A percentile compares a stretch with the other conserved stretches of the same genome.
phyloP scores from a whole-genome alignment of 1,140 invertebrate species.

The Elymnias hypermnestra region DNA sequence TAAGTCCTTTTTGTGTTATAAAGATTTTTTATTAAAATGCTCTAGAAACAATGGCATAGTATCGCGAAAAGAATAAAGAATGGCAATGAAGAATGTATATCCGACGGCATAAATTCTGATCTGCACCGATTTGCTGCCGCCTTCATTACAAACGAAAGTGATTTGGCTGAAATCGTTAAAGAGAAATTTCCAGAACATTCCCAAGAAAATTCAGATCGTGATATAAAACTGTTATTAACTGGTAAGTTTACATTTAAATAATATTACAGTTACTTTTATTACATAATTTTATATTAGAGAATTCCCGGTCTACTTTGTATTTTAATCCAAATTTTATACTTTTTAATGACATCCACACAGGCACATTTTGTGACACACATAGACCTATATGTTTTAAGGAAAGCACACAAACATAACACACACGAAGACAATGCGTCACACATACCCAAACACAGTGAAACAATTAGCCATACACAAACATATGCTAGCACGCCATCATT shows the following conservation, averaged over 20 bases:
- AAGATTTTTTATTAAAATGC: constrained; percentile 13
- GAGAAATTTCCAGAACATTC: constrained; percentile 44
- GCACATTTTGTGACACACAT: too few species aligned
- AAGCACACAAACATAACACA: too few species aligned
- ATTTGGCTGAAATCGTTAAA: constrained; percentile 36
- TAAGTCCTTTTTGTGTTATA: background rate
- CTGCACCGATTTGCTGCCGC: constrained; percentile 40
- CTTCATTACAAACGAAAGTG: constrained; percentile 49
- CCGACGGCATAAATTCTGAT: constrained; percentile 20
- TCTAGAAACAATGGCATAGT: constrained; percentile 68
- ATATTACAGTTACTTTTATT: constrained; percentile 12
- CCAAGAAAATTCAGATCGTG: too few species aligned
- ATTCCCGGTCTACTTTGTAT: too few species aligned
- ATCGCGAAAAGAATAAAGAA: constrained; percentile 51
- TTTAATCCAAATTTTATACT: too few species aligned
- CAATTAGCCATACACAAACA: too few species aligned
- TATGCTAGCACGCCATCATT: too few species aligned
- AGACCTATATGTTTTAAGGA: too few species aligned
- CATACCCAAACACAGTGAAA: too few species aligned
- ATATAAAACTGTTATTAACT: constrained; percentile 42
- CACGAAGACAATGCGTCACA: too few species aligned
- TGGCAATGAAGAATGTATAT: constrained; percentile 19
- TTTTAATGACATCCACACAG: too few species aligned
- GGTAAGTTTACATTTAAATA: constrained; percentile 28
- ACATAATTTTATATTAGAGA: background rate